A percentile compares a stretch with the other conserved stretches of the same genome.
Evolutionary conservation across 2,888 invertebrate species (phyloP).

Genomic region (Silvanus unidentatus): DNA sequence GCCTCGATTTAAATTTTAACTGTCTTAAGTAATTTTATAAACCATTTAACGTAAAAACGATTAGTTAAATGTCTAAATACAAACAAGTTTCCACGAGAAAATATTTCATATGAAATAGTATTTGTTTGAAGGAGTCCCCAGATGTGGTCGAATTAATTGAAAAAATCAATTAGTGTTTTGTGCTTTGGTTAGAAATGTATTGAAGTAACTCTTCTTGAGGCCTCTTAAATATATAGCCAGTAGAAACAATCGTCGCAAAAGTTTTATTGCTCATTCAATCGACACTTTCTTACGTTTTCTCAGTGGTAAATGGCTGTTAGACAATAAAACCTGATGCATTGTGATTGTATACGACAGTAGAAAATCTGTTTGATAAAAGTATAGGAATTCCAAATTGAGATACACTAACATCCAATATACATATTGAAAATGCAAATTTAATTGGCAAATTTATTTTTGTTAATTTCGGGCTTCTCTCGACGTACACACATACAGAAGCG

Average conservation of each 20-base stretch:
- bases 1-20: too few relatives aligned
- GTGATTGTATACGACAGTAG: constrained; percentile 45
- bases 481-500: too few relatives aligned
- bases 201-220: constrained; percentile 41
- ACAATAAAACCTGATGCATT: constrained; percentile 50
- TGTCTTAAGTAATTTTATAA: too few relatives aligned
- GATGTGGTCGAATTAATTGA: neutral
- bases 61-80: too few relatives aligned
- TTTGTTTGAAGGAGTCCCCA: too few relatives aligned
- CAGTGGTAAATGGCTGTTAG: constrained; percentile 45
- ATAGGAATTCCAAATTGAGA: constrained; percentile 39
- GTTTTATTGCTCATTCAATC: constrained; percentile 48
- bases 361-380: constrained; percentile 41
- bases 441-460: constrained; percentile 18
- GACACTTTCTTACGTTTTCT: constrained; percentile 48
- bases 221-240: constrained; percentile 37
- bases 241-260: constrained; percentile 44
- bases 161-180: constrained; percentile 23
- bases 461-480: neutral
- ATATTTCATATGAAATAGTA: too few relatives aligned
- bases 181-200: constrained; percentile 30
- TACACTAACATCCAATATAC: constrained; percentile 24
- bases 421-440: constrained; percentile 36
- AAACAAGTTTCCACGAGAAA: too few relatives aligned
- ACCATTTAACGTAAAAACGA: too few relatives aligned